These are phyloP conservation scores for Actias luna DNA, from an alignment of 2,888 invertebrate species.

Conservation along the genomic window DNA sequence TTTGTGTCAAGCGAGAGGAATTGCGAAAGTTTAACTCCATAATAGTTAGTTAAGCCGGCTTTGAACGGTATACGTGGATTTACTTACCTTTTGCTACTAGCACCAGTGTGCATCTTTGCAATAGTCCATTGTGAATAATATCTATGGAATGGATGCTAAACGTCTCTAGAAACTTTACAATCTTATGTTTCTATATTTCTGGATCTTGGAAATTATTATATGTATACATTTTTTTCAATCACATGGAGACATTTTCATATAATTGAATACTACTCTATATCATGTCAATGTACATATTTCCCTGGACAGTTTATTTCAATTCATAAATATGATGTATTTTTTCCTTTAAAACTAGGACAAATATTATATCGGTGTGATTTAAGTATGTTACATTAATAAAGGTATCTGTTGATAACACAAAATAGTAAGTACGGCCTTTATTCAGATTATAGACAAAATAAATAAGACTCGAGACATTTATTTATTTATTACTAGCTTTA, in stretches of 20 bases:
- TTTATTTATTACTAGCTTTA: no score
- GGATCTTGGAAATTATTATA: no score
- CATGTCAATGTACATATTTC: no score
- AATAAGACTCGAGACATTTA: no score
- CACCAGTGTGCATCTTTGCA: conserved; percentile 22
- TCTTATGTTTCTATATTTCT: neutral
- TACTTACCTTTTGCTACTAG: conserved; percentile 40
- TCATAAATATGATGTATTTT: no score
- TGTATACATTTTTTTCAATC: neutral
- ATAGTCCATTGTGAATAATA: conserved; percentile 21
- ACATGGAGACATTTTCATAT: no score
- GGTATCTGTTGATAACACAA: neutral
- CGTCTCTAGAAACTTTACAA: neutral
- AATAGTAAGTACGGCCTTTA: neutral
- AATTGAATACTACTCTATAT: no score
- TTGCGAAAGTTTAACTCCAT: conserved; percentile 36
- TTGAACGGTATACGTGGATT: conserved; percentile 40
- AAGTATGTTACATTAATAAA: neutral
- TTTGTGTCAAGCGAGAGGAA: conserved; percentile 35
- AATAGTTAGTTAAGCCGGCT: conserved; percentile 42
- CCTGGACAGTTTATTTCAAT: no score
- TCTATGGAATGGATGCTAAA: conserved; percentile 22
- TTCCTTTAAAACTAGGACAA: no score
- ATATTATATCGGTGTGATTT: neutral
- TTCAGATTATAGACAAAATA: no score